These are phyloP conservation scores for Idris sp. DNA, from an alignment of 1,140 invertebrate genomes.

Conservation along the genomic window DNA sequence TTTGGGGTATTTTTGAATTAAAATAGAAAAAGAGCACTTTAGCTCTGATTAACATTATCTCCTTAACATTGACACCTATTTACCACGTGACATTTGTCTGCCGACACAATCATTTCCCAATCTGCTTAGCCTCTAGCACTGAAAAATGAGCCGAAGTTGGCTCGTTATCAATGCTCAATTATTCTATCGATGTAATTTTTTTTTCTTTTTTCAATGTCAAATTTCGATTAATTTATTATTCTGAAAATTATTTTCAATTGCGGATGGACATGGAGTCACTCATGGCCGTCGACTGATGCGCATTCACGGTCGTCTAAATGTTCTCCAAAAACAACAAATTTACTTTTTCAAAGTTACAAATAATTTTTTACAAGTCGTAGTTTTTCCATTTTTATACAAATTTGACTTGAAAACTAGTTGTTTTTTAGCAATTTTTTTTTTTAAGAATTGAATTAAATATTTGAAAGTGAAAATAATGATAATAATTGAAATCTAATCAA, in stretches of 20 bases:
- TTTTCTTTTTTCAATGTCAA: constrained; percentile 24
- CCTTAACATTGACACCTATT: constrained; percentile 35
- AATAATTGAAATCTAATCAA: constrained; percentile 1
- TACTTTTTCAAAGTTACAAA: too few relatives aligned
- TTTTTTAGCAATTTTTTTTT: too few relatives aligned
- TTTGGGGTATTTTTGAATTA: too few relatives aligned
- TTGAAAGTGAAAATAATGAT: too few relatives aligned
- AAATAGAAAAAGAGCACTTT: constrained; percentile 7
- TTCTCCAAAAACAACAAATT: constrained; percentile 9
- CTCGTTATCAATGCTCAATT: constrained; percentile 29
- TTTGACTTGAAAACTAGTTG: too few relatives aligned
- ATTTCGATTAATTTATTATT: constrained; percentile 29
- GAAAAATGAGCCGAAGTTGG: constrained; percentile 11
- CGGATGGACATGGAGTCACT: constrained; percentile 31
- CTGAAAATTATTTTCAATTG: constrained; percentile 46
- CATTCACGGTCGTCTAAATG: constrained; percentile 16
- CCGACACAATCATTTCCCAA: constrained; percentile 13
- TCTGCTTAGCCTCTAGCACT: neutral
- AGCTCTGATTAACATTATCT: constrained; percentile 22
- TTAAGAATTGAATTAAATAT: too few relatives aligned
- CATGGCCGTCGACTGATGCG: constrained; percentile 35
- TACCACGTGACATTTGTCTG: constrained; percentile 8
- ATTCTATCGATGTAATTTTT: constrained; percentile 25
- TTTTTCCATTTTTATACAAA: too few relatives aligned
- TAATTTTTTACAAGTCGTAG: too few relatives aligned